These are phyloP conservation scores for Steatornis caripensis DNA, from an alignment of 2,113 vertebrate genomes.

Conservation along the genomic window DNA sequence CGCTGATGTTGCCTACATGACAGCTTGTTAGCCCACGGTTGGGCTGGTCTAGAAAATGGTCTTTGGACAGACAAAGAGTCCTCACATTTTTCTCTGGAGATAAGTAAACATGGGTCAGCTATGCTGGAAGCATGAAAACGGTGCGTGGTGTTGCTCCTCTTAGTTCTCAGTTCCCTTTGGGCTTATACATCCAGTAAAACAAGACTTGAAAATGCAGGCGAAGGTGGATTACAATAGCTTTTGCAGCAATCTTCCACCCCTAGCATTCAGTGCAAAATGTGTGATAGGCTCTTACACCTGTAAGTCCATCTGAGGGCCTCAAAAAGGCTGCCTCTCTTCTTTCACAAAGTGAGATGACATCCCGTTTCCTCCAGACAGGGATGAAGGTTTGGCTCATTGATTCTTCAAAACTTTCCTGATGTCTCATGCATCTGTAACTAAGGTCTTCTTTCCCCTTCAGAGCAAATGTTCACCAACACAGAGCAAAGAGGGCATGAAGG, in stretches of 20 bases:
- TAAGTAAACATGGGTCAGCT: neutral
- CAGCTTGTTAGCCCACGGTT: neutral
- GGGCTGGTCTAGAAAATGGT: neutral
- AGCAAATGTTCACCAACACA: conserved; percentile 12
- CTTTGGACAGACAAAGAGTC: neutral
- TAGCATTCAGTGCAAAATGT: neutral
- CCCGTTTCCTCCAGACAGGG: neutral
- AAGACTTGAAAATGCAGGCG: neutral
- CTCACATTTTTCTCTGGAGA: neutral
- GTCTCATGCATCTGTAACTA: conserved; percentile 6
- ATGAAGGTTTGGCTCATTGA: neutral
- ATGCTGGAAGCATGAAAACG: neutral
- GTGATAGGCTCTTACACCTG: neutral
- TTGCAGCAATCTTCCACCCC: neutral
- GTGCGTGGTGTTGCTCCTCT: neutral
- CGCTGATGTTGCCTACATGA: neutral
- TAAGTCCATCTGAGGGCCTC: neutral
- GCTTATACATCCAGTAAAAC: neutral
- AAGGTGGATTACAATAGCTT: neutral
- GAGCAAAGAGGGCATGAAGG: neutral
- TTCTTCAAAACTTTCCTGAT: conserved; percentile 4
- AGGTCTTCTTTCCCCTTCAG: neutral
- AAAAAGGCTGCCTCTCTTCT: neutral
- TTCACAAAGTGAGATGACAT: conserved; percentile 10
- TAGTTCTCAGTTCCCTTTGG: neutral